phyloP scores from a whole-genome alignment of 2,888 invertebrate genomes.

The Lacanobia wlatinum region DNA sequence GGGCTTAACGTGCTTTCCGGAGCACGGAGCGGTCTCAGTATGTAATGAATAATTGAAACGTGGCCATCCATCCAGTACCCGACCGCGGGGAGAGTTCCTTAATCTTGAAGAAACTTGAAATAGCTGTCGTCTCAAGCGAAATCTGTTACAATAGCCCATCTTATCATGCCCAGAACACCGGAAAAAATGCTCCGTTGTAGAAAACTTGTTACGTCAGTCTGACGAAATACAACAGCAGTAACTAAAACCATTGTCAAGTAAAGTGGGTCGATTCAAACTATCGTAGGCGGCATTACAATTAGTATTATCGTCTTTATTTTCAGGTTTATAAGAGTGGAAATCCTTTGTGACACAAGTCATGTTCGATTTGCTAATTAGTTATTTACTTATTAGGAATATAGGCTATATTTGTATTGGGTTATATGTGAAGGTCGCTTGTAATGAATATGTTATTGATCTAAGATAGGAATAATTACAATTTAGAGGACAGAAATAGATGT shows the following conservation, averaged over 20 bases:
- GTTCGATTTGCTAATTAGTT: slow-evolving; percentile 23
- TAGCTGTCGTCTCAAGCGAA: no score
- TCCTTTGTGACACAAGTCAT: neutral
- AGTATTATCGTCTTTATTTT: slow-evolving; percentile 19
- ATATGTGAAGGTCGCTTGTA: slow-evolving; percentile 28
- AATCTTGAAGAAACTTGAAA: no score
- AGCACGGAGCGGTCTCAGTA: no score
- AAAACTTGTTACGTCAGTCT: slow-evolving; percentile 45
- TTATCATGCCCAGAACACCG: slow-evolving; percentile 1
- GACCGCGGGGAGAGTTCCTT: neutral
- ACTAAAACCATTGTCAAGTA: slow-evolving; percentile 56
- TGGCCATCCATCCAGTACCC: no score
- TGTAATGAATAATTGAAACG: no score
- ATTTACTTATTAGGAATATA: slow-evolving; percentile 25
- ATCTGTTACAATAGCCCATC: slow-evolving; percentile 30
- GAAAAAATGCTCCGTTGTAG: slow-evolving; percentile 29
- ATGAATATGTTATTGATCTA: slow-evolving; percentile 7
- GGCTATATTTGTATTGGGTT: slow-evolving; percentile 27
- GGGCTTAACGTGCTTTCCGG: no score
- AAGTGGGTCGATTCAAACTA: slow-evolving; percentile 57
- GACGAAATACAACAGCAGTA: slow-evolving; percentile 38
- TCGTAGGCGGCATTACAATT: slow-evolving; percentile 33
- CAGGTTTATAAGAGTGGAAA: neutral
- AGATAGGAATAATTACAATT: neutral
- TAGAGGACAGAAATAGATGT: neutral